phyloP scores from a whole-genome alignment of 2,888 invertebrate genomes.

The Heliconius cydno region DNA sequence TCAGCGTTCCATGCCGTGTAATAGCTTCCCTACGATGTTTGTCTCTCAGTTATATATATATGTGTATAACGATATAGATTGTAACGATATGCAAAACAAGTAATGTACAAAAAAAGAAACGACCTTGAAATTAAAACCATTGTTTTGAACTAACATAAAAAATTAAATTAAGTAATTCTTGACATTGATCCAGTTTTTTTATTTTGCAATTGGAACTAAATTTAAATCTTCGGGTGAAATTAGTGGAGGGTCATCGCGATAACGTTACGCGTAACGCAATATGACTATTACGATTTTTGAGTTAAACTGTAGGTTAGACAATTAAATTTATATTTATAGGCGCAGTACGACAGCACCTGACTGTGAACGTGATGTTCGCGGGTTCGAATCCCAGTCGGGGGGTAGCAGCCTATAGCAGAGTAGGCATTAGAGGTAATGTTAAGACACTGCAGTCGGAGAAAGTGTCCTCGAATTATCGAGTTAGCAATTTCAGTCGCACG shows the following conservation, averaged over 20 bases:
- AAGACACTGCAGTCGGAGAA: no score
- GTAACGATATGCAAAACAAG: neutral
- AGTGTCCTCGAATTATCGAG: no score
- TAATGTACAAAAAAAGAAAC: neutral
- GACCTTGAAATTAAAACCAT: conserved; percentile 33
- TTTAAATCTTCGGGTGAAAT: conserved; percentile 9
- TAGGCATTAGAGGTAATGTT: no score
- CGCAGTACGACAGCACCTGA: neutral
- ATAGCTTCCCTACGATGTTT: no score
- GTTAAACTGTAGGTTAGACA: neutral
- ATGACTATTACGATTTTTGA: neutral
- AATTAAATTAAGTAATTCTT: conserved; percentile 32
- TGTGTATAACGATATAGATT: neutral
- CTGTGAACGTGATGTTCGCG: no score
- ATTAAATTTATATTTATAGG: neutral
- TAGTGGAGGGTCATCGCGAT: conserved; percentile 35
- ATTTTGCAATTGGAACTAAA: conserved; percentile 6
- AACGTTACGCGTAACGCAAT: conserved; percentile 1
- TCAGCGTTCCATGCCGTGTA: no score
- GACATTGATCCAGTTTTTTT: conserved; percentile 44
- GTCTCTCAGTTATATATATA: no score
- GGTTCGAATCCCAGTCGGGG: neutral
- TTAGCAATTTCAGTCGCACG: no score
- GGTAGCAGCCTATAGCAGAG: no score
- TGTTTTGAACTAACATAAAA: conserved; percentile 28